A percentile compares a stretch with the other conserved stretches of the same genome.
These are phyloP conservation scores for Clostera curtula DNA, from an alignment of 2,888 invertebrate species.

Conservation along the genomic window DNA sequence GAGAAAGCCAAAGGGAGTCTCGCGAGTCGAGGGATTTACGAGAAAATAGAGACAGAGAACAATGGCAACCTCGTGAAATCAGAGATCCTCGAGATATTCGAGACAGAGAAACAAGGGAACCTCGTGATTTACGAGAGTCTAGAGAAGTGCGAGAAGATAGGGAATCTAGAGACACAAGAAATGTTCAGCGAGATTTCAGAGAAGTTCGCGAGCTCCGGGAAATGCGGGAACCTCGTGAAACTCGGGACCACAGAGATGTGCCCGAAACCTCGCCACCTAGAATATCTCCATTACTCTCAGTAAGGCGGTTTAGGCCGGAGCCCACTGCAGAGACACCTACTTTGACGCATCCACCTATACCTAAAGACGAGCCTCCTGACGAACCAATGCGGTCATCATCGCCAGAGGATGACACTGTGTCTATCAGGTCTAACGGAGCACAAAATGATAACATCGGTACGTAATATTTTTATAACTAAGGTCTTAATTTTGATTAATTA, in stretches of 20 bases:
- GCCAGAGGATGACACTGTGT: constrained; percentile 75
- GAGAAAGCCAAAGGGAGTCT: constrained; percentile 54
- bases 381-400: constrained; percentile 71
- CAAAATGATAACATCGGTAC: constrained; percentile 73
- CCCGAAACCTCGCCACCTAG: constrained; percentile 65
- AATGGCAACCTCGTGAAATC: constrained; percentile 45
- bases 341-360: constrained; percentile 65
- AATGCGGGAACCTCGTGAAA: constrained; percentile 46
- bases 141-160: constrained; percentile 39
- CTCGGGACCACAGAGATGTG: constrained; percentile 49
- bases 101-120: constrained; percentile 50
- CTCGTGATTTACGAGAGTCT: constrained; percentile 45
- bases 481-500: no score
- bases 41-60: constrained; percentile 43
- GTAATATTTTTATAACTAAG: no score
- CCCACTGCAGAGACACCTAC: constrained; percentile 49
- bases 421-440: constrained; percentile 69
- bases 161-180: constrained; percentile 43
- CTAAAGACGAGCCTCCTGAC: constrained; percentile 71
- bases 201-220: constrained; percentile 43
- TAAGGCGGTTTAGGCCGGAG: constrained; percentile 62
- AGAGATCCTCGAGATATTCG: constrained; percentile 45
- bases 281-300: constrained; percentile 65
- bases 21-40: constrained; percentile 46
- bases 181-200: constrained; percentile 38